These are phyloP conservation scores for Gallirallus australis DNA, from an alignment of 2,797 vertebrate genomes.

Conservation along the genomic window DNA sequence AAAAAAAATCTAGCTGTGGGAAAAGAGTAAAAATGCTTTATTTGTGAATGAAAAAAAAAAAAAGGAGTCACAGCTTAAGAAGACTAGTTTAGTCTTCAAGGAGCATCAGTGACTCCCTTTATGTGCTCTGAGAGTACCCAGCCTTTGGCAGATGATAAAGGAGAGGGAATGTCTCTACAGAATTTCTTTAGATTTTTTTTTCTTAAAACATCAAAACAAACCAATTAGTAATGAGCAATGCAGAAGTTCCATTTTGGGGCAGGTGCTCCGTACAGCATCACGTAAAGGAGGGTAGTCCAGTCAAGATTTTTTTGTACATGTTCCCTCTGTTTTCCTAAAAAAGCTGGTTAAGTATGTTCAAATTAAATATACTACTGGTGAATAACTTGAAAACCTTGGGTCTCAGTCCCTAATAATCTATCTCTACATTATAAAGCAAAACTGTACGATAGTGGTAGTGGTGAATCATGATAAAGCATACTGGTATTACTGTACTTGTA, in stretches of 20 bases:
- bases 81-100: not conserved
- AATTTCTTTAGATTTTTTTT: not conserved
- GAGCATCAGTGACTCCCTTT: not conserved
- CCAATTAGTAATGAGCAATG: not conserved
- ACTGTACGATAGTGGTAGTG: not conserved
- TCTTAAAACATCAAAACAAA: not conserved
- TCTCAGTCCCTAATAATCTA: not conserved
- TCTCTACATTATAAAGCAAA: not conserved
- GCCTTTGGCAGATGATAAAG: not conserved
- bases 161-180: not conserved
- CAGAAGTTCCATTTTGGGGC: not conserved
- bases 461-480: not conserved
- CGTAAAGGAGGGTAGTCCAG: not conserved
- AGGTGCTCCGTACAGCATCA: not conserved
- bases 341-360: not conserved
- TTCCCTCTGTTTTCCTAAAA: not conserved
- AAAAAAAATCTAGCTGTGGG: not conserved
- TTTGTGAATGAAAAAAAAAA: not conserved
- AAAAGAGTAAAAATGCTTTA: not conserved
- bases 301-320: rapidly evolving
- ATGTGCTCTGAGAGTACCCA: not conserved
- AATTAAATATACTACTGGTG: not conserved
- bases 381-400: not conserved
- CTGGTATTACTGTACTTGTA: not conserved
- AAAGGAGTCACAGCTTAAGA: not conserved